These are phyloP conservation scores for Diceros bicornis DNA, from an alignment of 2,797 vertebrate species.

Conservation along the genomic window DNA sequence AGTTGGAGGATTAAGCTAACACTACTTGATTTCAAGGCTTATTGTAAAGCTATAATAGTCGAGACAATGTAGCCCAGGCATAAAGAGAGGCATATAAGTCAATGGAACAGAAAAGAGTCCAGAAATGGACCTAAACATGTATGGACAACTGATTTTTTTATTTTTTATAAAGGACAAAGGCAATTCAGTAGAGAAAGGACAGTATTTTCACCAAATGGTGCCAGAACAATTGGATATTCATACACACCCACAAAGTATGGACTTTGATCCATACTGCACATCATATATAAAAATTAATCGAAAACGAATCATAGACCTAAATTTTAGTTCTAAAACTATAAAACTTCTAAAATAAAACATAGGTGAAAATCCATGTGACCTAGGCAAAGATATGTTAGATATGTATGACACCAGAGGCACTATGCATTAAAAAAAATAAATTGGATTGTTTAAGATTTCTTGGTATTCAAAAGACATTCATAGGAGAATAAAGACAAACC, in stretches of 20 bases:
- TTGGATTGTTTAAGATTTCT: background rate
- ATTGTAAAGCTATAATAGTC: background rate
- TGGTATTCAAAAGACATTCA: background rate
- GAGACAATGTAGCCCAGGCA: background rate
- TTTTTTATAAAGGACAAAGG: background rate
- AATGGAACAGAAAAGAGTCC: background rate
- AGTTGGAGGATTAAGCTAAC: background rate
- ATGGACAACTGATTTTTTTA: background rate
- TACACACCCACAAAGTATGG: background rate
- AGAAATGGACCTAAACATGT: background rate
- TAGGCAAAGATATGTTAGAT: background rate
- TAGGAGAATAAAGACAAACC: background rate
- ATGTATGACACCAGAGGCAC: background rate
- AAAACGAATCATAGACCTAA: background rate
- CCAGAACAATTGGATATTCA: background rate
- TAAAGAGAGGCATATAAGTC: background rate
- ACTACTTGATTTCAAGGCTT: background rate
- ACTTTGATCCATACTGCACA: background rate
- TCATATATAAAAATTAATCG: background rate
- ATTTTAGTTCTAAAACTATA: background rate
- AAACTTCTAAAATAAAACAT: background rate
- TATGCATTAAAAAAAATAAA: background rate
- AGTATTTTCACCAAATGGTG: background rate
- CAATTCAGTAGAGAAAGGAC: background rate
- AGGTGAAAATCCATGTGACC: background rate